phyloP scores from a whole-genome alignment of 2,113 vertebrate species.

The Callorhinus ursinus region DNA sequence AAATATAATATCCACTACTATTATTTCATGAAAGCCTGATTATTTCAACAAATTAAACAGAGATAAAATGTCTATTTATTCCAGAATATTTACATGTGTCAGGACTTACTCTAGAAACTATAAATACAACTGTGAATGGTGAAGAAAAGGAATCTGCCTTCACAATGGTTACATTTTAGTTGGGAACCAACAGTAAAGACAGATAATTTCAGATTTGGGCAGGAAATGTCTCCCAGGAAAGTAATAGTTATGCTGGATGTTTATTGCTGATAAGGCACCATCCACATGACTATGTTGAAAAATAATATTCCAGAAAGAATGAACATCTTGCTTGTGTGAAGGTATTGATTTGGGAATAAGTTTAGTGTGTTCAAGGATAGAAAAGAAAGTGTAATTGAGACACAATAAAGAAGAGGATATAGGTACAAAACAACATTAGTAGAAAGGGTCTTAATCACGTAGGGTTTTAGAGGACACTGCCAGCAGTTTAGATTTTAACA shows the following conservation, averaged over 20 bases:
- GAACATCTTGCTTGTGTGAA: background rate
- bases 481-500: background rate
- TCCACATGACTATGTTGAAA: background rate
- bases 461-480: background rate
- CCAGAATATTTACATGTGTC: background rate
- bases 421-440: background rate
- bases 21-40: background rate
- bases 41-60: background rate
- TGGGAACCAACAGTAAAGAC: background rate
- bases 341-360: background rate
- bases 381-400: background rate
- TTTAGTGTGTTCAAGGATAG: background rate
- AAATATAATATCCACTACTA: background rate
- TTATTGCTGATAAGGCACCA: background rate
- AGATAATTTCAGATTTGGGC: background rate
- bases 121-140: background rate
- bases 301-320: background rate
- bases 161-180: background rate
- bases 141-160: background rate
- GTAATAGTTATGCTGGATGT: background rate
- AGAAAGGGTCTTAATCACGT: background rate
- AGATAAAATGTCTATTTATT: background rate
- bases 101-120: background rate
- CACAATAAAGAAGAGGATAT: background rate
- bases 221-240: background rate